Conservation (phyloP, 2,113 vertebrate species). For the Pagrus major region DNA sequence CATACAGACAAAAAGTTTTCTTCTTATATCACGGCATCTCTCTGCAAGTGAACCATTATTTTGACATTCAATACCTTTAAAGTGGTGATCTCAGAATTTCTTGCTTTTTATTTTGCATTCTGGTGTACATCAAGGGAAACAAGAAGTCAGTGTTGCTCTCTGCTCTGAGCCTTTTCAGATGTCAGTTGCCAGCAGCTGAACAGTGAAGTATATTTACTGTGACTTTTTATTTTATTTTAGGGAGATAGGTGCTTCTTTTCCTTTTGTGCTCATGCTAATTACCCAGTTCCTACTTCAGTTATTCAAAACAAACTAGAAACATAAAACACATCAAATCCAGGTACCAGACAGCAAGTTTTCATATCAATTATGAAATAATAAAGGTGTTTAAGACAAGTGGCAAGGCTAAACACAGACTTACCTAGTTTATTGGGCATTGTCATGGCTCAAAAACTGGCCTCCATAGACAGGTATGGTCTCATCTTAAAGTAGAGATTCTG, state of each 20-base stretch:
- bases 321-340: background rate
- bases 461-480: too few species aligned
- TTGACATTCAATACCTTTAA: conserved; percentile 31
- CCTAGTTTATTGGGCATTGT: too few species aligned
- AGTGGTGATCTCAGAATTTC: background rate
- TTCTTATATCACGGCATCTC: conserved; percentile 2
- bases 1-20: conserved; percentile 12
- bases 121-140: background rate
- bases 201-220: background rate
- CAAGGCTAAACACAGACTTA: too few species aligned
- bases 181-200: background rate
- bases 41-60: conserved; percentile 5
- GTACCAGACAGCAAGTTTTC: background rate
- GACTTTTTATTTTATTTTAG: background rate
- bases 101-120: background rate
- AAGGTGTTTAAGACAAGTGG: too few species aligned
- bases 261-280: background rate
- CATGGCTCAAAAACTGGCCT: too few species aligned
- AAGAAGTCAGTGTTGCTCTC: background rate
- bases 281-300: background rate
- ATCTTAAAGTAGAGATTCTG: too few species aligned
- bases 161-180: conserved; percentile 1
- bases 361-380: too few species aligned
- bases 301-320: background rate
- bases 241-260: background rate